These are phyloP conservation scores for Rhynchopsitta pachyrhyncha DNA, from an alignment of 2,113 vertebrate species.

Conservation along the genomic window DNA sequence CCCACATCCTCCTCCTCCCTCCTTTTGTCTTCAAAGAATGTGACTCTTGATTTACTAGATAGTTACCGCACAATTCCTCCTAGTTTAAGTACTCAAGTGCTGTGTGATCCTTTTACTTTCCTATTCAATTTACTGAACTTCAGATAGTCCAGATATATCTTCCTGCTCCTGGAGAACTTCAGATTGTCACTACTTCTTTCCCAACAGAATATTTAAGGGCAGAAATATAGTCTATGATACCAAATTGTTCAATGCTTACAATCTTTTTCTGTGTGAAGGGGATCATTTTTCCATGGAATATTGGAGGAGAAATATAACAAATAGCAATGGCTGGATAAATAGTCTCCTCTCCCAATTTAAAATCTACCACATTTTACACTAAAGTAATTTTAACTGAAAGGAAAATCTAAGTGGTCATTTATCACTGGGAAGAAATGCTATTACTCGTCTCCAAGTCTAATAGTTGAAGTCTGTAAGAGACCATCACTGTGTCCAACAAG, in stretches of 20 bases:
- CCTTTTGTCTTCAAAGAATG: neutral
- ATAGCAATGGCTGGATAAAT: neutral
- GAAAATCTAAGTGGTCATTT: constrained; percentile 34
- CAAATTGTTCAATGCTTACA: neutral
- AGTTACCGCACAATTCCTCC: neutral
- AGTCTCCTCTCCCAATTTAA: constrained; percentile 1
- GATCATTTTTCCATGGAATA: neutral
- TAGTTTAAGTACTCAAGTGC: neutral
- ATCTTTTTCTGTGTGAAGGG: neutral
- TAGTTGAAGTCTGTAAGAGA: neutral
- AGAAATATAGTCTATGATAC: neutral
- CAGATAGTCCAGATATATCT: neutral
- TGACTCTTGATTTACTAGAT: neutral
- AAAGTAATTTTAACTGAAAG: constrained; percentile 50
- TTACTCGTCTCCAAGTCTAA: neutral
- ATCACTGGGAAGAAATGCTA: constrained; percentile 16
- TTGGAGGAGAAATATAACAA: constrained; percentile 17
- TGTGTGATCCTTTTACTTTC: neutral
- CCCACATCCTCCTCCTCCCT: neutral
- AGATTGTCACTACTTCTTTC: neutral
- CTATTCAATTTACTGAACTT: neutral
- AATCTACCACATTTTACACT: constrained; percentile 35
- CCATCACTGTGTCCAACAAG: neutral
- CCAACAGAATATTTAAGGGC: neutral
- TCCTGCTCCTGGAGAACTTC: neutral